Base-by-base conservation (phyloP, 2,888 invertebrate genomes). In the Chalcis sispes region DNA sequence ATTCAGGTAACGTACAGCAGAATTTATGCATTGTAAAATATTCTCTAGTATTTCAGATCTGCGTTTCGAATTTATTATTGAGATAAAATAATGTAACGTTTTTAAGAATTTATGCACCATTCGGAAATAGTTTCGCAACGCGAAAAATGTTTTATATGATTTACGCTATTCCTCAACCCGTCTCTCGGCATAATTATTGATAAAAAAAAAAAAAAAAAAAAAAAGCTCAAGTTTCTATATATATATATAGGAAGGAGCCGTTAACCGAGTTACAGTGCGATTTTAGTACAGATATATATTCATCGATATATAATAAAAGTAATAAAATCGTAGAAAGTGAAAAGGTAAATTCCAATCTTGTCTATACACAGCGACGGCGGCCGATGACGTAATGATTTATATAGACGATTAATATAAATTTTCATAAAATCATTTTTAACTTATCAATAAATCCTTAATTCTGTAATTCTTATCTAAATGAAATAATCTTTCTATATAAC, bases 11-110 rank as follows among this genome's bases (percentile, higher is more conserved):
- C 40, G 42, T 62, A 56, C 61, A 73, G 65, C 50, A 70, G 56
- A 40, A 77, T 77, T 73, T 73, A 73, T 65, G 69, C 52, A 3
- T 20, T 48, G 75, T 62, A 64, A 75, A 75, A 62, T 70, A 48
- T 59, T 56, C 50, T 54, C 20, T 13, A 40, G 67, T 15, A 72
- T 72, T 76, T 72, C 29, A 50, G 62, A 76, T 77, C 72, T 64
- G 66, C 32, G 66, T 27, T 61, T 52, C 10, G n/a, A 69, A 77
- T 77, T 69, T 69, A 64, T 29, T 62, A 66, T 58, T 15, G 18
- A 48, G 48, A 72, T 72, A 76, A 67, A 67, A 67, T 13, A 42
- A 65, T 27, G 66, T 67, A 50, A 59, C 42, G 42, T 42, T 58
- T 67, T 59, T 50, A 50, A 42, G 66, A 67, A 72, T 71, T 70